phyloP scores from a whole-genome alignment of 2,888 invertebrate genomes.

The Thymelicus sylvestris region DNA sequence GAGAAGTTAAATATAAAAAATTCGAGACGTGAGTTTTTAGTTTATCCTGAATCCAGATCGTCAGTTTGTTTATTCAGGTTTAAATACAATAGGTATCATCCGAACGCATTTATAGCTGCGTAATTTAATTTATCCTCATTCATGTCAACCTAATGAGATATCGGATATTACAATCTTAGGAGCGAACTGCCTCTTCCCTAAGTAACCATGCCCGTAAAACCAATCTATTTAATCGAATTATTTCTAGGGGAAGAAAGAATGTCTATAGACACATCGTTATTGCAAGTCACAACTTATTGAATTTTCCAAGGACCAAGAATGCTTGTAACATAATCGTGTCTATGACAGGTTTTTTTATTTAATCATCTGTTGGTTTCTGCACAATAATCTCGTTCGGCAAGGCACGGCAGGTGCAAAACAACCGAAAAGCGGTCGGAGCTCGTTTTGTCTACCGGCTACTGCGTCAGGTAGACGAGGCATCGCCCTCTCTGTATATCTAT shows the following conservation, averaged over 20 bases:
- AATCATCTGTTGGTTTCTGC: constrained; percentile 40
- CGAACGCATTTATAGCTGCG: too few relatives aligned
- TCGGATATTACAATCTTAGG: constrained; percentile 15
- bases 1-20: too few relatives aligned
- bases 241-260: constrained; percentile 19
- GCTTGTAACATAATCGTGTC: too few relatives aligned
- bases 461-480: constrained; percentile 40
- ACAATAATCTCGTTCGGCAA: constrained; percentile 40
- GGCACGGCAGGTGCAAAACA: constrained; percentile 66
- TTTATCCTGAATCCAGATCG: too few relatives aligned
- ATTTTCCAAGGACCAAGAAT: neutral
- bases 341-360: constrained; percentile 7
- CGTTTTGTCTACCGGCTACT: constrained; percentile 51
- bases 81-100: too few relatives aligned
- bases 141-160: constrained; percentile 18
- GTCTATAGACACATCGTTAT: neutral
- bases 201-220: constrained; percentile 17
- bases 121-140: neutral
- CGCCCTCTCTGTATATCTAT: neutral
- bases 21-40: too few relatives aligned
- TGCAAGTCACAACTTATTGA: neutral
- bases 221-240: constrained; percentile 20
- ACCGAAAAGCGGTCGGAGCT: constrained; percentile 54
- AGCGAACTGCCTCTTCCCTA: constrained; percentile 9
- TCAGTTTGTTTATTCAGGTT: neutral